Evolutionary conservation across 2,888 invertebrate species (phyloP).

Genomic region (Pycnomerus fuliginosus): DNA sequence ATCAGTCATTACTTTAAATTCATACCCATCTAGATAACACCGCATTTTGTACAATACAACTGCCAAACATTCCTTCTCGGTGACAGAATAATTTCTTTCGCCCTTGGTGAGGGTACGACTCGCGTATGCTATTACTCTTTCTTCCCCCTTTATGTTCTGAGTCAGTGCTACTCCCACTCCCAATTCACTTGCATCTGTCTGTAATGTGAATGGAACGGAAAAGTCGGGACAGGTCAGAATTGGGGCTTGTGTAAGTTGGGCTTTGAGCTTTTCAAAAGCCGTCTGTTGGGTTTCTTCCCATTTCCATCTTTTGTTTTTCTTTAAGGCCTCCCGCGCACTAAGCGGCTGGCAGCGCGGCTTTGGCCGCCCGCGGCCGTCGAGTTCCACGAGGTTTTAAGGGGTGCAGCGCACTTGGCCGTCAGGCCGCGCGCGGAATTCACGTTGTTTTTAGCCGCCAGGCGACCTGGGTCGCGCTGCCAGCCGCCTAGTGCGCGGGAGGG

Average conservation of each 20-base stretch:
- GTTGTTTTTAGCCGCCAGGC: no score
- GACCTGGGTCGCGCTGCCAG: no score
- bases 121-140: constrained; percentile 7
- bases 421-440: no score
- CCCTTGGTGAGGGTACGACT: constrained; percentile 8
- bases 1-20: constrained; percentile 32
- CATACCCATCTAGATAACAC: constrained; percentile 19
- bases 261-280: constrained; percentile 1
- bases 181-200: constrained; percentile 6
- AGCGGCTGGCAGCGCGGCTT: no score
- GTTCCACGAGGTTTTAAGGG: no score
- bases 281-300: constrained; percentile 1
- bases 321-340: no score
- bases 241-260: not conserved
- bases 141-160: constrained; percentile 7
- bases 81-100: constrained; percentile 25
- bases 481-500: no score
- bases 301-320: not conserved
- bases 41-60: constrained; percentile 33
- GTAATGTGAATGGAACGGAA: constrained; percentile 1
- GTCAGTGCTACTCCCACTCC: constrained; percentile 7
- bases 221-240: constrained; percentile 7
- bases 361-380: no score
- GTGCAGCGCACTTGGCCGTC: no score
- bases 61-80: constrained; percentile 33